Percentiles rank a stretch among this genome's conserved stretches.
These are phyloP conservation scores for Falco columbarius DNA, from an alignment of 2,797 vertebrate species.

Conservation along the genomic window DNA sequence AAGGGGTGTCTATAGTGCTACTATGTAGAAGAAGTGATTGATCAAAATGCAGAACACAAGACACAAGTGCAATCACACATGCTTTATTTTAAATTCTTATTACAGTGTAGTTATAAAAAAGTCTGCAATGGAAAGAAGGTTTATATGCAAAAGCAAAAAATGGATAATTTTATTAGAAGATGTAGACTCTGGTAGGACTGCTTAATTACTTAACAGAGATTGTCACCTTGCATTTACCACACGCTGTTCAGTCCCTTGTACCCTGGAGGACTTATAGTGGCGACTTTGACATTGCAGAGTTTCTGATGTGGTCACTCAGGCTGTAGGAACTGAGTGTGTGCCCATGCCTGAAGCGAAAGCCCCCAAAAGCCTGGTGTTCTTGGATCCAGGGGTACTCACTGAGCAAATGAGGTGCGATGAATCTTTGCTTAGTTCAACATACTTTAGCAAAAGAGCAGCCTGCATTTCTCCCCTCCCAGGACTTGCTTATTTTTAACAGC, in stretches of 20 bases:
- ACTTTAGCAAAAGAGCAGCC: neutral
- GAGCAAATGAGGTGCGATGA: neutral
- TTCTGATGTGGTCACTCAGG: neutral
- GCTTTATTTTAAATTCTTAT: conserved; percentile 72
- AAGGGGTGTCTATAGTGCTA: neutral
- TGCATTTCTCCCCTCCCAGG: neutral
- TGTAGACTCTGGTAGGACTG: neutral
- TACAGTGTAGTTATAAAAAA: conserved; percentile 49
- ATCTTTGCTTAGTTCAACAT: neutral
- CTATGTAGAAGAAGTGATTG: neutral
- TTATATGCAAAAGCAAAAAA: conserved; percentile 32
- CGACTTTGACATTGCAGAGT: neutral
- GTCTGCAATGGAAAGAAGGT: conserved; percentile 15
- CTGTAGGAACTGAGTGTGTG: neutral
- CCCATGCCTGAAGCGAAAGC: neutral
- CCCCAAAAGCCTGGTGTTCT: neutral
- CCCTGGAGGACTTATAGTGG: neutral
- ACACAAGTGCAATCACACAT: neutral
- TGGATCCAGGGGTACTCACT: neutral
- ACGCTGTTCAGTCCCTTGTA: neutral
- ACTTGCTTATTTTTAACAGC: neutral
- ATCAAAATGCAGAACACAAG: neutral
- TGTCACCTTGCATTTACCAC: neutral
- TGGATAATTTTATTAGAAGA: neutral
- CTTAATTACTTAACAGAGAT: neutral